Evolutionary conservation across 1,140 invertebrate genomes (phyloP), one percentile per base, ranked within the genome.

Genomic region (Sarcophaga bullata): DNA sequence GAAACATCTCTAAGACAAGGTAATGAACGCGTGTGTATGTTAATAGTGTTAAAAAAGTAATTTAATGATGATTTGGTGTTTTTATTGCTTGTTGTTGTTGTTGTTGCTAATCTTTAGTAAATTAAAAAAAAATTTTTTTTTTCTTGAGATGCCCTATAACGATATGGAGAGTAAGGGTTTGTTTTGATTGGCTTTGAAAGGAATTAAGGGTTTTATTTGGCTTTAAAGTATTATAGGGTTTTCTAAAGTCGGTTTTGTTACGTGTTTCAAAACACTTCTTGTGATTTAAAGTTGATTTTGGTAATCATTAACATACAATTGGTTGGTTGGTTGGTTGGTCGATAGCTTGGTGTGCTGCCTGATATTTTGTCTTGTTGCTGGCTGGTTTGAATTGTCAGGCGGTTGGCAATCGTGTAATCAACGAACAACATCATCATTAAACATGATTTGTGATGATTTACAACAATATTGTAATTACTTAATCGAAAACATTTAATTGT

Each of bases 361-460:
- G 15, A 68, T 68, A 68, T 6, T 10, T 11, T 47, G 13, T n/a
- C 7, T 10, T n/a, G 73, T 19, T n/a, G 68, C 8, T 6, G 15
- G 13, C 8, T 68, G 25, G 73, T 73, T 5, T 73, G 73, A 10
- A 8, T 13, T 46, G 25, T 47, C 15, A 68, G 46, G 37, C 62
- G 17, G 25, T 73, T 73, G 8, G 10, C 10, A 17, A 46, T 46
- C 73, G 15, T 46, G 37, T 46, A 25, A 73, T 73, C 46, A 73
- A 72, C 62, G 37, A 19, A 73, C 7, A 78, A 78, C 75, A 78
- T 78, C 75, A 78, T 78, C 75, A 78, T 78, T 78, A 78, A 52
- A 78, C 75, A 78, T 78, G 75, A 78, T 78, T 78, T 78, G 48
- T 78, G 75, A 78, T 78, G 75, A 78, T 78, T 78, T 78, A 78